These are phyloP conservation scores for Synanthedon formicaeformis DNA, from an alignment of 2,888 invertebrate species.

Conservation along the genomic window DNA sequence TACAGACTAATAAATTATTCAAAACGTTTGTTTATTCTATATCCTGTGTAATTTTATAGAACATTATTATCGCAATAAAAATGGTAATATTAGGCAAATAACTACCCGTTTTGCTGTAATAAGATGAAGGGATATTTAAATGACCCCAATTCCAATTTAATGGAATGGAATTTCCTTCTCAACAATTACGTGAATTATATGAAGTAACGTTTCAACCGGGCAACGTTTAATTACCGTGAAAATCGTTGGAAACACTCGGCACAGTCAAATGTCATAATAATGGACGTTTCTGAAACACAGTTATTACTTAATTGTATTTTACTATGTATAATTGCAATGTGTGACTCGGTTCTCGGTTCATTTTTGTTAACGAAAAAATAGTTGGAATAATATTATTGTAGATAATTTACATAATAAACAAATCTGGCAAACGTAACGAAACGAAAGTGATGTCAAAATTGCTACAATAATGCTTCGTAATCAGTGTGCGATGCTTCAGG, in stretches of 20 bases:
- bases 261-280: background rate
- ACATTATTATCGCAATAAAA: too few species aligned
- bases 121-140: background rate
- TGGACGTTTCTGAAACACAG: conserved; percentile 18
- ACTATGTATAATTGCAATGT: conserved; percentile 19
- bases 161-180: background rate
- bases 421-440: too few species aligned
- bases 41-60: too few species aligned
- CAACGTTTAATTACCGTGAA: conserved; percentile 26
- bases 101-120: too few species aligned
- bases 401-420: too few species aligned
- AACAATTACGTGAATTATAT: background rate
- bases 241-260: conserved; percentile 15
- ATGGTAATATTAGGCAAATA: too few species aligned
- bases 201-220: background rate
- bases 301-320: conserved; percentile 29
- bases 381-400: too few species aligned
- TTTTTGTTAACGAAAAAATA: too few species aligned
- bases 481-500: background rate
- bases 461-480: too few species aligned
- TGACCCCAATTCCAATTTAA: background rate
- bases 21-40: too few species aligned
- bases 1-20: too few species aligned
- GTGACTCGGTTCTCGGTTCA: background rate
- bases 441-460: too few species aligned